A percentile compares a stretch with the other conserved stretches of the same genome.
These are phyloP conservation scores for Nestor notabilis DNA, from an alignment of 2,113 vertebrate species.

Conservation along the genomic window DNA sequence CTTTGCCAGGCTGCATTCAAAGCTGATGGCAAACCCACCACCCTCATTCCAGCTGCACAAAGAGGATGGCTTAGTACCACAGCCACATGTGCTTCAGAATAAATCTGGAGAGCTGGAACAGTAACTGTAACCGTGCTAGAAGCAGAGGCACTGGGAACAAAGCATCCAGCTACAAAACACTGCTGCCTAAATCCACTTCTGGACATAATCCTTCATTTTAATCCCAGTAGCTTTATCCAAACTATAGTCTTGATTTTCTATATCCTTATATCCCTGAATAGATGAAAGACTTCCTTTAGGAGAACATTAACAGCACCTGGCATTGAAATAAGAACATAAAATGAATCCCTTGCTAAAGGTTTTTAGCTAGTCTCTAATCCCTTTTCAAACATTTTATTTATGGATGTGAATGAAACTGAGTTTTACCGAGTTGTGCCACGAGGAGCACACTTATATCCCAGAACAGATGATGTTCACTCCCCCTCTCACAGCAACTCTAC, in stretches of 20 bases:
- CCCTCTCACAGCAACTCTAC: neutral
- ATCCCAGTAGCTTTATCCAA: neutral
- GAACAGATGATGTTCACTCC: neutral
- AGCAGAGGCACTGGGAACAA: neutral
- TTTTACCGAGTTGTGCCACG: neutral
- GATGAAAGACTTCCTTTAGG: neutral
- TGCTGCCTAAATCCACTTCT: neutral
- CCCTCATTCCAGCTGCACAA: neutral
- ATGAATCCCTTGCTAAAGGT: neutral
- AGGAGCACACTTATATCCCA: neutral
- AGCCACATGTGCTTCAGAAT: neutral
- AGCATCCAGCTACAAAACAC: neutral
- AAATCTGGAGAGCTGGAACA: neutral
- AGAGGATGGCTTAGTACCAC: neutral
- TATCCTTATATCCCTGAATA: neutral
- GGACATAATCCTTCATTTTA: neutral
- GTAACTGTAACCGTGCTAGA: neutral
- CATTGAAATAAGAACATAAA: neutral
- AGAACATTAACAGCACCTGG: neutral
- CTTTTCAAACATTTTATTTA: constrained; percentile 3
- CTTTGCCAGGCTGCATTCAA: neutral
- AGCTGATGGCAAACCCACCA: neutral
- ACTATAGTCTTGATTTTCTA: neutral
- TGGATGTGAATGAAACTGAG: neutral
- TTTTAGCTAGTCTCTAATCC: neutral